Evolutionary conservation across 2,888 invertebrate genomes (phyloP), one percentile per base, ranked within the genome.

Genomic region (Andrena praecox): DNA sequence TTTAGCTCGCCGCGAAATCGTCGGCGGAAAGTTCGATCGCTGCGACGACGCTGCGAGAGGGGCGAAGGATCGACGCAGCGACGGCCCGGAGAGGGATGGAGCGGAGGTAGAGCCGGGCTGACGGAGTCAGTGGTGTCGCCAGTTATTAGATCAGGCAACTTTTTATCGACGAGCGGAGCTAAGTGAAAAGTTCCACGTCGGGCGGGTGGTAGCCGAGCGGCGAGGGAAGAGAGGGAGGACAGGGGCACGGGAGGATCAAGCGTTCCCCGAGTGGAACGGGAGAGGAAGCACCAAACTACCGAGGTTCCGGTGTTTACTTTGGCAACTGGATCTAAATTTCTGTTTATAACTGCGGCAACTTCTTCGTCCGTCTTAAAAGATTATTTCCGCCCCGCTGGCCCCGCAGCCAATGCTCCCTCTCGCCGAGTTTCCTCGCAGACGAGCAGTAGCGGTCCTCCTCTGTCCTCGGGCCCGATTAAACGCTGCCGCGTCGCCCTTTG

Each of bases 311-410:
- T 90, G 89, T 91, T 92, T 92, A 91, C 92, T 91, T 92, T 91
- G 89, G 89, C 91, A 91, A 92, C 90, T 91, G 89, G 90, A 92
- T 91, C 91, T 91, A 91, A 92, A 92, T 92, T 92, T 91, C 91
- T 91, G 92, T 92, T 92, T 92, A 92, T 92, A 92, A 92, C 89
- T 90, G 89, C 87, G 85, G 83, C 88, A 92, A 91, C 90, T 91
- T 90, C 89, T 86, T 89, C 88, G 88, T 79, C 86, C 85, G 87
- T 87, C 89, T 90, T 91, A 86, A 91, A 90, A 91, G 90, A 91
- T 91, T 91, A 90, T 91, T 91, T 87, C 85, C 84, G 69, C 73
- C 83, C 80, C 84, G 64, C 69, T n/a, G 29, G 35, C 60, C 56
- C 27, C 48, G 35, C 69, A 16, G 20, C 68, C 68, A 10, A 56